Base-by-base conservation (phyloP, 64 coral and sea anemone genomes). In the Montipora capricornis region DNA sequence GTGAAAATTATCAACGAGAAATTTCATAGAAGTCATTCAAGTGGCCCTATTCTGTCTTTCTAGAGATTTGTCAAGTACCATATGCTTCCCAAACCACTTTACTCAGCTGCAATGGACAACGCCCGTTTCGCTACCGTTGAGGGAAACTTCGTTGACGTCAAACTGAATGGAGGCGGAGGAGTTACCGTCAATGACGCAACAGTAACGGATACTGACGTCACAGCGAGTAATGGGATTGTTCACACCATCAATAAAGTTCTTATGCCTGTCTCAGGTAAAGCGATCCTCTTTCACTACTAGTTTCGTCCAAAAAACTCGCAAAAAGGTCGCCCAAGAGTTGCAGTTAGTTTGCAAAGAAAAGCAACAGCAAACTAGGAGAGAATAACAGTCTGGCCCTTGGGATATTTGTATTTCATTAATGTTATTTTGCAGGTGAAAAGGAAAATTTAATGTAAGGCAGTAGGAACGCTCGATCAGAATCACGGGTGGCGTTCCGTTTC, bases 31-130 rank as follows among this genome's bases (percentile, higher is more conserved):
- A 8, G 6, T 57, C 53, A 37, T 37, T 37, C 37, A 37, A 51
- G 57, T 0, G 26, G 64, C 29, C 52, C 52, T 57, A 53, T 75
- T 61, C 46, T 91, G 55, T 60, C 47, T 11, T 71, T 80, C 8
- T 44, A 97, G 96, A 87, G 74, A 95, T 61, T 97, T 4, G 13
- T 97, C 1, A 91, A 82, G 59, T 97, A 97, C 74, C 96, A 97
- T 48, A 62, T 97, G 49, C 74, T 97, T 44, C 37, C 74, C 8
- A 78, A 89, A 26, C 92, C 96, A 37, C 44, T 95, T 15, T 97
- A 97, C 73, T 76, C 91, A 44, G 87, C 74, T 53, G 92, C 94
- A 53, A 77, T 97, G 84, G 70, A 29, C 9, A 59, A 83, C 6
- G 70, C 80, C 8, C 69, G 96, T 3, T 61, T 71, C 2, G 19